Base-by-base conservation (phyloP, 1,140 invertebrate species). In the Papilio xuthus region DNA sequence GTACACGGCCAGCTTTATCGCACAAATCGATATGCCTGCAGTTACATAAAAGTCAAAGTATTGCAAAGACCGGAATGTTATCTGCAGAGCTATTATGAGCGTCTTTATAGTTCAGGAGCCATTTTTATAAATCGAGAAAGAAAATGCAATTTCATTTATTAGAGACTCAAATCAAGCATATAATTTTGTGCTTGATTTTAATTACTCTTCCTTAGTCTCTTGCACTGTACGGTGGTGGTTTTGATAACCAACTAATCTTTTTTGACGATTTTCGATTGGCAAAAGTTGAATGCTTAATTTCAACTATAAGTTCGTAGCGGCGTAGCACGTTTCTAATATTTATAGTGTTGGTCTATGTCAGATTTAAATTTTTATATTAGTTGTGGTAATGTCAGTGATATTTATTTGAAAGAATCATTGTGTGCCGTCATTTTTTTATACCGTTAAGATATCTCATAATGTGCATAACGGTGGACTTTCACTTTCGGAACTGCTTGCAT, bases 41-140 rank as follows among this genome's bases (percentile, higher is more conserved):
- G 53, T 23, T 20, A 56, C n/a, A 20, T 20, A 56, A 56, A 56
- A 20, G 6, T 6, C 42, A 44, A 44, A 56, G 53, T 4, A 23
- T 56, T 53, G 15, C 8, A 53, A 2, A 18, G 50, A 53, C 50
- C 3, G 4, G 56, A 4, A 8, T 60, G 12, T 4, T 53, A 20
- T 26, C 23, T 60, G 23, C 56, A 82, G 78, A 82, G 73, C 67
- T 78, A 78, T 78, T 82, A 73, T 80, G 53, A 73, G 42, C 53
- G 15, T 28, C 50, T 73, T 77, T 72, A 73, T 56, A 67, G 26
- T 28, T 63, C 13, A 18, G 8, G 0, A 15, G 42, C 8, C 7
- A 7, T 9, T 10, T 53, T 53, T 53, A 20, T 0, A 53, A 9
- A 53, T 53, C n/a, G 8, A 0, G 7, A 13, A 53, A 53, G 18